These are phyloP conservation scores for Poecilia latipinna DNA, from an alignment of 2,113 vertebrate genomes.

Conservation along the genomic window DNA sequence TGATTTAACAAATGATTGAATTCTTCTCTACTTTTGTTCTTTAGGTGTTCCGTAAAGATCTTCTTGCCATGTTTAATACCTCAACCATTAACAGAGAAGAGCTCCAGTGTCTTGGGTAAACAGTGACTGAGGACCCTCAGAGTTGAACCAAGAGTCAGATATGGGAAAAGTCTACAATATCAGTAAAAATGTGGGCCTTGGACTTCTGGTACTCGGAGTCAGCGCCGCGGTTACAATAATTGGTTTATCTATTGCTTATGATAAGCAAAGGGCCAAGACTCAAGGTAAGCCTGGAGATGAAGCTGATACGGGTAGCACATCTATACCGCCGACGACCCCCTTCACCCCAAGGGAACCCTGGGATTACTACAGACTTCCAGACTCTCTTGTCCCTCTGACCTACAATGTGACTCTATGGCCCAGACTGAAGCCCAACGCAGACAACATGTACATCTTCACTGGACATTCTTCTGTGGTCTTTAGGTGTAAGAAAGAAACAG, in stretches of 20 bases:
- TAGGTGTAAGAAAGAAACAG: constrained; percentile 76
- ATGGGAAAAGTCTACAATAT: constrained; percentile 92
- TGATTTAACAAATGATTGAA: neutral
- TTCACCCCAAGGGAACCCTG: constrained; percentile 64
- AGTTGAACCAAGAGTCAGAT: constrained; percentile 27
- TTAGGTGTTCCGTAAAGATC: constrained; percentile 28
- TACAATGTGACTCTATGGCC: constrained; percentile 88
- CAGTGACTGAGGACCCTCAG: constrained; percentile 18
- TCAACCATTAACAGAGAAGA: constrained; percentile 56
- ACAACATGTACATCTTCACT: constrained; percentile 82
- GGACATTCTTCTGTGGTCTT: constrained; percentile 85
- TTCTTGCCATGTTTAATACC: constrained; percentile 49
- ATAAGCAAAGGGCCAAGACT: constrained; percentile 83
- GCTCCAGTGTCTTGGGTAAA: constrained; percentile 18
- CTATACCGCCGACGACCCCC: neutral
- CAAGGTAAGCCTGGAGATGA: neutral
- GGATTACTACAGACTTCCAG: constrained; percentile 86
- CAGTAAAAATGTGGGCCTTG: constrained; percentile 82
- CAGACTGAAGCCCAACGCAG: constrained; percentile 51
- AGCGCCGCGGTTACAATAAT: constrained; percentile 83
- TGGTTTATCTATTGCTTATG: constrained; percentile 84
- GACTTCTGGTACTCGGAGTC: constrained; percentile 72
- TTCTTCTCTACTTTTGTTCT: constrained; percentile 13
- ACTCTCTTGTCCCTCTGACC: constrained; percentile 72
- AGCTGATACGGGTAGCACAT: accelerated